A percentile compares a stretch with the other conserved stretches of the same genome.
Conservation (phyloP, 2,113 vertebrate species). For the Osmerus eperlanus region DNA sequence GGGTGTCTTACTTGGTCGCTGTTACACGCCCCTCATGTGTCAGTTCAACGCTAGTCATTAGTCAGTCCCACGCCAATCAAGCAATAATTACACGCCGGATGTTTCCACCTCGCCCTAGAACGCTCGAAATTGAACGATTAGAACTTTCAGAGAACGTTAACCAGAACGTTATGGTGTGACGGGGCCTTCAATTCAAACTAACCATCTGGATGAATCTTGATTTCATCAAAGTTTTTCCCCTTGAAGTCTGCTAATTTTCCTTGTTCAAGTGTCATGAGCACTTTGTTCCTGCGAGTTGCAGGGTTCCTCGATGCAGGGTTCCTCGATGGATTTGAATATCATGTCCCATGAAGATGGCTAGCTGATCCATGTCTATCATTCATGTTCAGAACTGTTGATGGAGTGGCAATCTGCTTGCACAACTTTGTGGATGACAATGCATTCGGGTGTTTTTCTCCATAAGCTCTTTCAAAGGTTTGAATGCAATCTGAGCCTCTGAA, state of each 20-base stretch:
- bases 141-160: too few species aligned
- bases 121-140: too few species aligned
- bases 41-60: too few species aligned
- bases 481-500: slow-evolving; percentile 12
- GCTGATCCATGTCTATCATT: slow-evolving; percentile 31
- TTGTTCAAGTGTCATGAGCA: slow-evolving; percentile 1
- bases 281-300: slow-evolving; percentile 12
- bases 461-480: background rate
- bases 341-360: slow-evolving; percentile 29
- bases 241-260: background rate
- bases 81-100: too few species aligned
- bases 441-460: slow-evolving; percentile 18
- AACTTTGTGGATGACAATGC: slow-evolving; percentile 21
- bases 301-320: slow-evolving; percentile 11
- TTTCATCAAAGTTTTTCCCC: slow-evolving; percentile 7
- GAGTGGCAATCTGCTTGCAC: slow-evolving; percentile 22
- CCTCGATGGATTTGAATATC: slow-evolving; percentile 31
- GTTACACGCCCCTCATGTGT: too few species aligned
- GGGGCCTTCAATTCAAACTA: too few species aligned
- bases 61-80: too few species aligned
- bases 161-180: too few species aligned
- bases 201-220: too few species aligned
- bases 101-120: too few species aligned
- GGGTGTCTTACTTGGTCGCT: too few species aligned
- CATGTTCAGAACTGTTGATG: slow-evolving; percentile 24